A percentile compares a stretch with the other conserved stretches of the same genome.
Evolutionary conservation across 2,888 invertebrate species (phyloP).

Genomic region (Conops quadrifasciatus): DNA sequence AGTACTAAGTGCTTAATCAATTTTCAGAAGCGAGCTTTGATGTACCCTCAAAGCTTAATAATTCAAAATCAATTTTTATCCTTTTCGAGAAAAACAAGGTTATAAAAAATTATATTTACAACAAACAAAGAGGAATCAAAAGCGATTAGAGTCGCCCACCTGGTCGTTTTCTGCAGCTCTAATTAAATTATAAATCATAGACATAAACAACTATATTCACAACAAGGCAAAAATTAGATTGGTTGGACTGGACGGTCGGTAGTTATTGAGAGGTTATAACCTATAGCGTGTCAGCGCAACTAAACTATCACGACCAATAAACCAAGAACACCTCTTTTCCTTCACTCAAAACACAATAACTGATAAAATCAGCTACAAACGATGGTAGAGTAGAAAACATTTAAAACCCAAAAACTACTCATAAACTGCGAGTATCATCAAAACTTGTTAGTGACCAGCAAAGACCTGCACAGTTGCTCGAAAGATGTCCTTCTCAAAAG

Average conservation of each 20-base stretch:
- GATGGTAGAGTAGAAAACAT: background rate
- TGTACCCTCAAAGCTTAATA: too few relatives aligned
- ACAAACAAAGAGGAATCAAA: background rate
- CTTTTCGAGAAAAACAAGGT: slow-evolving; percentile 2
- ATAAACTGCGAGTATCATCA: background rate
- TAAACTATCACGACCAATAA: background rate
- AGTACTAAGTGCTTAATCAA: too few relatives aligned
- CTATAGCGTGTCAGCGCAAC: slow-evolving; percentile 44
- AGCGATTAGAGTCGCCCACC: background rate
- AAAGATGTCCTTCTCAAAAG: background rate
- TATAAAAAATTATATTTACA: slow-evolving; percentile 1
- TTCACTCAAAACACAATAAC: background rate
- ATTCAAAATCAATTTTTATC: too few relatives aligned
- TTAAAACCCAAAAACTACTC: slow-evolving; percentile 3
- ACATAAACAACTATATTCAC: slow-evolving; percentile 32
- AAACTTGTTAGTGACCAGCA: background rate
- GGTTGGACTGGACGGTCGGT: background rate
- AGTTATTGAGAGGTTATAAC: slow-evolving; percentile 45
- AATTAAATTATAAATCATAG: slow-evolving; percentile 38
- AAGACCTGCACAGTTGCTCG: too few relatives aligned
- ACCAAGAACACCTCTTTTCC: background rate
- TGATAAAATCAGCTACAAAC: background rate
- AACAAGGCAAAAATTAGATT: slow-evolving; percentile 13
- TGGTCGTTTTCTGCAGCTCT: slow-evolving; percentile 7
- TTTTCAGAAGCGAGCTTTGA: too few relatives aligned